Evolutionary conservation across 2,797 vertebrate species (phyloP), one percentile per base, ranked within the genome.

Genomic region (Lates japonicus): DNA sequence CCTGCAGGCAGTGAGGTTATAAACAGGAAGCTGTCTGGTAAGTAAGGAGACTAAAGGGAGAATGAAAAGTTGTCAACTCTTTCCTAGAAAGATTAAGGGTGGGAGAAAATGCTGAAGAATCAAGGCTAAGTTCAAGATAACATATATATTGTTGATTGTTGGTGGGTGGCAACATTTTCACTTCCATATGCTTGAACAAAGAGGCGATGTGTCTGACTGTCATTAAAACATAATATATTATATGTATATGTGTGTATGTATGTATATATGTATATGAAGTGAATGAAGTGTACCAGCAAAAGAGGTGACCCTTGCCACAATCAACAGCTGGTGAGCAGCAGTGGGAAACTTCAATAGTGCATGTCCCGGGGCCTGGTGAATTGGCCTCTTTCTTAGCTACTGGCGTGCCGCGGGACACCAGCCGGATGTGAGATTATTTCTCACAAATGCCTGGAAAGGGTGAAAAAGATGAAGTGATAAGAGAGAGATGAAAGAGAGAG

Each of bases 401-500:
- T 0, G 98, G 67, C 96, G 97, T 1, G 97, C 95, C 61, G 97
- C 97, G 31, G 98, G 98, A 91, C 98, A 99, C 98, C 98, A 99
- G 88, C 97, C n/a, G 97, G 94, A 99, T 99, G 78, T 97, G 97
- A 66, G 98, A 94, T 99, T 99, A 95, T 99, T 99, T 95, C 99
- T 98, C 87, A 99, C 98, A 93, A 99, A 99, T 17, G 98, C 98
- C 98, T 99, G 84, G 4, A 49, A n/a, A n/a, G 4, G 29, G 7
- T 35, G 3, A 59, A 3, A 4, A 29, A n/a, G n/a, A 46, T 49
- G 19, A 31, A n/a, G 37, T 11, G 8, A 3, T 22, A 16, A 41
- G 54, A 10, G 37, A 5, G n/a, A n/a, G 5, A 11, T 17, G 25
- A 19, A n/a, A n/a, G n/a, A n/a, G 48, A 9, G 2, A n/a, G 20